These are phyloP conservation scores for Lophotriccus pileatus DNA, from an alignment of 2,797 vertebrate genomes.

Conservation along the genomic window DNA sequence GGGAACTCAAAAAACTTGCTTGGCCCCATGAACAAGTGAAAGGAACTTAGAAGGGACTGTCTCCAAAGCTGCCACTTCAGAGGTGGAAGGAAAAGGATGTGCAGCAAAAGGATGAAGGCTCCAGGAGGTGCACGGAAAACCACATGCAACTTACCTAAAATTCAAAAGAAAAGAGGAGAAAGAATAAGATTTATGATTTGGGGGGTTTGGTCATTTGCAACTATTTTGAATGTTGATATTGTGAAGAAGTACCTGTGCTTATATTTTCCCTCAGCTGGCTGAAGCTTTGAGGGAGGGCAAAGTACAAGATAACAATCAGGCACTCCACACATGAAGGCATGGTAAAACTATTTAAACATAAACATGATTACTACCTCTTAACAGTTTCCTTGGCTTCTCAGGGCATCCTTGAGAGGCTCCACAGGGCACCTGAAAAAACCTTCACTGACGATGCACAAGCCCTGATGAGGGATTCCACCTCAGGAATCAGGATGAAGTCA, in stretches of 20 bases:
- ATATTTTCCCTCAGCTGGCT: not conserved
- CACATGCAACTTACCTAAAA: not conserved
- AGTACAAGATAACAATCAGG: not conserved
- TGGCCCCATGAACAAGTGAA: not conserved
- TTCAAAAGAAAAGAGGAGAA: not conserved
- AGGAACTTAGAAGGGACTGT: not conserved
- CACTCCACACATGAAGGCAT: not conserved
- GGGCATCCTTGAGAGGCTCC: not conserved
- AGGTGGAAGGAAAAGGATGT: too few species aligned
- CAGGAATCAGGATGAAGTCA: too few species aligned
- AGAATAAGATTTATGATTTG: fast-evolving
- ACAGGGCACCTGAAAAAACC: not conserved
- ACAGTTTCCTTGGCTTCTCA: not conserved
- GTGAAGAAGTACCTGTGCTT: not conserved
- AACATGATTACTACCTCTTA: not conserved
- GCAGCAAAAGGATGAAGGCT: not conserved
- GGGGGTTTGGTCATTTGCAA: fast-evolving
- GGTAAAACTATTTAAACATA: too few species aligned
- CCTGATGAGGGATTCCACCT: not conserved
- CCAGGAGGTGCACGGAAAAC: not conserved
- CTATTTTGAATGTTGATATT: not conserved
- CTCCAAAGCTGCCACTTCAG: not conserved
- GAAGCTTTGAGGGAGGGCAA: not conserved
- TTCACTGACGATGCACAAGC: not conserved
- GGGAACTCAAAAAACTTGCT: not conserved